Conservation (phyloP, 1,140 invertebrate species). For the Drosophila obscura region DNA sequence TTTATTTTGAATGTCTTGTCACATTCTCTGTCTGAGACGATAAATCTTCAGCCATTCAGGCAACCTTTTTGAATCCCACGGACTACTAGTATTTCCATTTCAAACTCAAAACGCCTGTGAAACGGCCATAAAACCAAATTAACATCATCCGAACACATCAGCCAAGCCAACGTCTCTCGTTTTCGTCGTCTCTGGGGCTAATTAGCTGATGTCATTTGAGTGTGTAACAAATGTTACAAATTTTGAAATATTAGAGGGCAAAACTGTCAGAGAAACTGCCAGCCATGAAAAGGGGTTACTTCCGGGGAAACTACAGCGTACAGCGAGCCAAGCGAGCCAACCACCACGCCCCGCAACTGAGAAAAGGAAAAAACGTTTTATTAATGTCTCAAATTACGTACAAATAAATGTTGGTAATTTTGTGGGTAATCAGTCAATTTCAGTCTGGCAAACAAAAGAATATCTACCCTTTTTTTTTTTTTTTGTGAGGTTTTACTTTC, state of each 20-base stretch:
- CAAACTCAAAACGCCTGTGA: slow-evolving; percentile 15
- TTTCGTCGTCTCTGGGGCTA: slow-evolving; percentile 26
- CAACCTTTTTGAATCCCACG: background rate
- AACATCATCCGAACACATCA: slow-evolving; percentile 20
- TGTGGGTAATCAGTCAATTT: slow-evolving; percentile 82
- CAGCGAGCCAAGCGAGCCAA: slow-evolving; percentile 8
- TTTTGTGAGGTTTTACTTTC: slow-evolving; percentile 33
- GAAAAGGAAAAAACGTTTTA: slow-evolving; percentile 42
- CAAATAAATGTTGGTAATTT: slow-evolving; percentile 78
- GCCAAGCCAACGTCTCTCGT: no score
- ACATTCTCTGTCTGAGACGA: no score
- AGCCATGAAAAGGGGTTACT: slow-evolving; percentile 52
- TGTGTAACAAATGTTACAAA: slow-evolving; percentile 65
- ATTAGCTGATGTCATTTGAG: slow-evolving; percentile 55
- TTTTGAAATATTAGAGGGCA: slow-evolving; percentile 53
- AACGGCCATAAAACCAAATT: slow-evolving; percentile 38
- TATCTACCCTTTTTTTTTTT: slow-evolving; percentile 12
- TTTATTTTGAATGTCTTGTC: no score
- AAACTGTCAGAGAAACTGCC: slow-evolving; percentile 36
- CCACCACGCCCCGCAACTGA: background rate
- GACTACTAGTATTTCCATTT: slow-evolving; percentile 1
- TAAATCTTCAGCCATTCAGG: background rate
- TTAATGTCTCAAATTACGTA: slow-evolving; percentile 76
- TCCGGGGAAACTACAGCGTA: slow-evolving; percentile 18
- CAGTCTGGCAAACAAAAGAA: slow-evolving; percentile 57